Conservation (phyloP, 2,888 invertebrate species). For the Esperia sulphurella region DNA sequence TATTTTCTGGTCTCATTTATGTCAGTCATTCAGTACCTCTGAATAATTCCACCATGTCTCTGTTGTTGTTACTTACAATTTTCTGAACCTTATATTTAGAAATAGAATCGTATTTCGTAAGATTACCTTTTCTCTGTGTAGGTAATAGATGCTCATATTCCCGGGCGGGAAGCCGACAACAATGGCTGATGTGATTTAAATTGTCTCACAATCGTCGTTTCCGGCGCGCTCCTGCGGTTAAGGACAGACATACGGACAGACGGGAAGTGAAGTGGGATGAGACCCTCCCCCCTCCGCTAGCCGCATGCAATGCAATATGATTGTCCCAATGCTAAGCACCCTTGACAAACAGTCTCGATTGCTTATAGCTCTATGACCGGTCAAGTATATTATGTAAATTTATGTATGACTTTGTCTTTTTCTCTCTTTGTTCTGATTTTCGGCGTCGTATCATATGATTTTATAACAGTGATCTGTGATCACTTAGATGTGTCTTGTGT, state of each 20-base stretch:
- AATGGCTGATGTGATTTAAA: slow-evolving; percentile 61
- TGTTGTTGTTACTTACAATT: not conserved
- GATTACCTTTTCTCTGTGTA: not conserved
- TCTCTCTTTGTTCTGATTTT: no score
- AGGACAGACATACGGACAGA: slow-evolving; percentile 19
- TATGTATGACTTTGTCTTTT: not conserved
- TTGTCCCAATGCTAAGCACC: slow-evolving; percentile 27
- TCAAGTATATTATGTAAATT: not conserved
- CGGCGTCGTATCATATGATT: no score
- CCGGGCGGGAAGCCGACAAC: slow-evolving; percentile 54
- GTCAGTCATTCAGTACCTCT: no score
- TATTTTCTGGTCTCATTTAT: no score
- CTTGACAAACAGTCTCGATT: slow-evolving; percentile 26
- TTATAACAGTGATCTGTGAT: no score
- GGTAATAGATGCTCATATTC: slow-evolving; percentile 26
- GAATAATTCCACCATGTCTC: no score
- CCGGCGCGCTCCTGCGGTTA: slow-evolving; percentile 40
- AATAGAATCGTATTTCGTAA: not conserved
- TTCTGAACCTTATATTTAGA: not conserved
- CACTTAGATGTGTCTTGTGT: no score
- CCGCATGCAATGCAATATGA: slow-evolving; percentile 21
- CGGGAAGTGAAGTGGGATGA: slow-evolving; percentile 4
- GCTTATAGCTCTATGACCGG: slow-evolving; percentile 4
- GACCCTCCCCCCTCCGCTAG: slow-evolving; percentile 26
- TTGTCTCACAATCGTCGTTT: slow-evolving; percentile 69